A percentile compares a stretch with the other conserved stretches of the same genome.
Evolutionary conservation across 2,113 vertebrate genomes (phyloP).

Genomic region (Daphoenositta chrysoptera): DNA sequence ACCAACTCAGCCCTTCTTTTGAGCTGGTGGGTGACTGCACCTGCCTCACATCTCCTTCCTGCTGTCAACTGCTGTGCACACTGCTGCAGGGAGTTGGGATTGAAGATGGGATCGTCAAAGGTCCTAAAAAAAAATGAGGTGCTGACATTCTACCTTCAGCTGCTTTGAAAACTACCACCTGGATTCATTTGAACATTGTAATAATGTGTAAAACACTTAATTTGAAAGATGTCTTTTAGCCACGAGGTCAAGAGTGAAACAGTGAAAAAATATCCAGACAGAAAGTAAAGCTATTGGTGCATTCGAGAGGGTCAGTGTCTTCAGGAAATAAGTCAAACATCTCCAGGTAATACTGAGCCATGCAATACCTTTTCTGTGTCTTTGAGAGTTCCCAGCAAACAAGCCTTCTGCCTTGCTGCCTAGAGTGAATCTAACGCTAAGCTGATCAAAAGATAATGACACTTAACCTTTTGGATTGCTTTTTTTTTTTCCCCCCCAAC

Average conservation of each 20-base stretch:
- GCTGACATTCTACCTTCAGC: background rate
- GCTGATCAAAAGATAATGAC: background rate
- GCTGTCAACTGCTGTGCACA: background rate
- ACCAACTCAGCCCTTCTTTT: background rate
- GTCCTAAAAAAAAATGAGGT: background rate
- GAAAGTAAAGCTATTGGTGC: background rate
- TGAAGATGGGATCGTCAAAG: background rate
- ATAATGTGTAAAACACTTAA: background rate
- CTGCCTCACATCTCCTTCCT: background rate
- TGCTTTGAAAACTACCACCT: background rate
- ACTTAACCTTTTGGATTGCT: background rate
- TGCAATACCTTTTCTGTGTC: background rate
- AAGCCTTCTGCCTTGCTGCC: background rate
- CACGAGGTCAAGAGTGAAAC: accelerated
- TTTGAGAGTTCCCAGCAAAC: background rate
- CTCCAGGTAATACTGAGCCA: background rate
- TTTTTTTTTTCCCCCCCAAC: background rate
- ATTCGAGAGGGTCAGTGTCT: background rate
- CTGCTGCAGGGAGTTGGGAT: background rate
- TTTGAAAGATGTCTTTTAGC: background rate
- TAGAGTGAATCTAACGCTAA: background rate
- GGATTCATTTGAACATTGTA: background rate
- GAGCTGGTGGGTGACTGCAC: background rate
- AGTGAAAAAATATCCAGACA: background rate
- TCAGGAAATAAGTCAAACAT: background rate